Conservation (phyloP, 2,797 vertebrate genomes). For the Benthosema pterotum region DNA sequence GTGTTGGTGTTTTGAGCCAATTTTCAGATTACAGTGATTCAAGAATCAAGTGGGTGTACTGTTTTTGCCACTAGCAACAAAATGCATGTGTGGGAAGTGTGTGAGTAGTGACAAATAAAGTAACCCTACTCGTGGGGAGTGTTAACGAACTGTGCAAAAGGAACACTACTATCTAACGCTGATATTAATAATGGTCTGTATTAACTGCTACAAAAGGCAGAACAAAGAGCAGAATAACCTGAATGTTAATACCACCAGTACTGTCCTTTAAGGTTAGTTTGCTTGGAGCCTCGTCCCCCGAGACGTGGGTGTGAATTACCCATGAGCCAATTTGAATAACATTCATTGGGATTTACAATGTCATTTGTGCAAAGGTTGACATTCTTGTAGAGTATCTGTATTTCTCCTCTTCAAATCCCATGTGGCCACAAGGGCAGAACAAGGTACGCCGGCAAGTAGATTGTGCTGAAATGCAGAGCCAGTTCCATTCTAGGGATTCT, state of each 20-base stretch:
- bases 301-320: slow-evolving; percentile 62
- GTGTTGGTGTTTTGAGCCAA: too few species aligned
- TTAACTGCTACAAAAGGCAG: slow-evolving; percentile 30
- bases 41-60: too few species aligned
- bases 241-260: slow-evolving; percentile 30
- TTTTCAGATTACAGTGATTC: too few species aligned
- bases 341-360: slow-evolving; percentile 67
- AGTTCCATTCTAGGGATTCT: slow-evolving; percentile 62
- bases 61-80: too few species aligned
- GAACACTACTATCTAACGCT: background rate
- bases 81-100: too few species aligned
- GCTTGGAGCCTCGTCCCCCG: slow-evolving; percentile 52
- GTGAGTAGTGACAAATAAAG: too few species aligned
- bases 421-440: slow-evolving; percentile 63
- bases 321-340: slow-evolving; percentile 72
- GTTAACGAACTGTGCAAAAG: too few species aligned
- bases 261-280: slow-evolving; percentile 54
- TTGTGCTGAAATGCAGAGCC: slow-evolving; percentile 62
- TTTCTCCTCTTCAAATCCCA: slow-evolving; percentile 56
- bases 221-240: background rate
- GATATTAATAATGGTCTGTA: background rate
- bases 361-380: slow-evolving; percentile 65
- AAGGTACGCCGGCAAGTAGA: slow-evolving; percentile 50
- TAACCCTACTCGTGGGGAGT: too few species aligned
- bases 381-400: slow-evolving; percentile 52